Conservation (phyloP, 2,113 vertebrate genomes). For the Corynorhinus townsendii region DNA sequence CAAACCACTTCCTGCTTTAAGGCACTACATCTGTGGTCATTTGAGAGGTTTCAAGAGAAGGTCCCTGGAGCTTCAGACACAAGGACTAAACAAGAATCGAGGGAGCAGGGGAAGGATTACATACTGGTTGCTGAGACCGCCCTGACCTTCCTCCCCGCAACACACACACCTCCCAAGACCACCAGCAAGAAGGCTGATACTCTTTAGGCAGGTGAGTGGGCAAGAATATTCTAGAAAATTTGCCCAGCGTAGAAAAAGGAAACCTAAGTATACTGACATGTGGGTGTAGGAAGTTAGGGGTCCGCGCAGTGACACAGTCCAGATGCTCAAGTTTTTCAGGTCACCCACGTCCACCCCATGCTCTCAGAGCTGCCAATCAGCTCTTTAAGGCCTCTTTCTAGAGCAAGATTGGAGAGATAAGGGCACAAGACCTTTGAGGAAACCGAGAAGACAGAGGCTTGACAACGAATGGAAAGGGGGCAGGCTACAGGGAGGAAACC, state of each 20-base stretch:
- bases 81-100: neutral
- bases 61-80: no score
- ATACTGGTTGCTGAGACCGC: neutral
- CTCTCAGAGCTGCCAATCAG: neutral
- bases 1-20: neutral
- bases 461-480: neutral
- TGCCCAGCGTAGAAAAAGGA: neutral
- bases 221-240: neutral
- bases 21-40: neutral
- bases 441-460: neutral
- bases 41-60: neutral
- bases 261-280: neutral
- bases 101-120: neutral
- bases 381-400: neutral
- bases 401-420: no score
- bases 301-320: neutral
- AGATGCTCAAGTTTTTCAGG: no score
- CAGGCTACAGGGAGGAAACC: neutral
- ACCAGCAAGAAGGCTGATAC: neutral
- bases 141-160: no score
- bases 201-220: neutral
- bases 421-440: neutral
- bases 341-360: neutral
- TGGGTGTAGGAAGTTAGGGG: neutral
- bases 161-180: neutral